A percentile compares a stretch with the other conserved stretches of the same genome.
These are phyloP conservation scores for Tromatobia lineatoria DNA, from an alignment of 2,888 invertebrate species.

Conservation along the genomic window DNA sequence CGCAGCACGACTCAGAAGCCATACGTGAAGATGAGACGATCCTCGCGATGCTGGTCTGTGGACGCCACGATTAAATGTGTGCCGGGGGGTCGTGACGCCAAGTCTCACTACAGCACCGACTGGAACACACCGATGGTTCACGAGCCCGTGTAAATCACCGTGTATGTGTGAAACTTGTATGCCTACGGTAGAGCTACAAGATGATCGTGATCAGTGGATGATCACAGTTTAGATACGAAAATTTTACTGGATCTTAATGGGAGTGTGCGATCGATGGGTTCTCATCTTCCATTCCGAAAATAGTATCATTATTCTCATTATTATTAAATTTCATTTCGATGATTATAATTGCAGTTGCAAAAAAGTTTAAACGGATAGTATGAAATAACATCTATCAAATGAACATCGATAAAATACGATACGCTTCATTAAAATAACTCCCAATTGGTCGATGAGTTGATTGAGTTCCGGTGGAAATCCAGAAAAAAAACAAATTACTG, in stretches of 20 bases:
- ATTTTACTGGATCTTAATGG: neutral
- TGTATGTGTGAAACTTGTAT: constrained; percentile 30
- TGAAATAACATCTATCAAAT: neutral
- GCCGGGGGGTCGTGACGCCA: constrained; percentile 2
- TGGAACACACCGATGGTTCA: constrained; percentile 19
- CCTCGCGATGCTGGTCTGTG: constrained; percentile 17
- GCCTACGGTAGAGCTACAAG: neutral
- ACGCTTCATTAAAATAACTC: too few relatives aligned
- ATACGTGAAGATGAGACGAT: constrained; percentile 7
- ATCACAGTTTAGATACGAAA: constrained; percentile 19
- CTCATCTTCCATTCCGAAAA: neutral
- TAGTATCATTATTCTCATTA: constrained; percentile 6
- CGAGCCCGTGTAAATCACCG: constrained; percentile 51
- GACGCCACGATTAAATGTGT: constrained; percentile 21
- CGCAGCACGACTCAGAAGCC: constrained; percentile 2
- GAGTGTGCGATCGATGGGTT: constrained; percentile 11
- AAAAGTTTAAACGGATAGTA: neutral
- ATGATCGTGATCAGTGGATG: constrained; percentile 13
- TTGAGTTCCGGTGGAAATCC: too few relatives aligned
- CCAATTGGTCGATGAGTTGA: too few relatives aligned
- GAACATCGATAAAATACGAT: neutral
- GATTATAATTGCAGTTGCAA: neutral
- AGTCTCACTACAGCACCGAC: constrained; percentile 18
- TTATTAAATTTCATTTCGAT: neutral
- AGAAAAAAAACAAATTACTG: too few relatives aligned